Percentiles rank a stretch among this genome's conserved stretches.
Conservation (phyloP, 2,113 vertebrate species). For the Coracopsis vasa region DNA sequence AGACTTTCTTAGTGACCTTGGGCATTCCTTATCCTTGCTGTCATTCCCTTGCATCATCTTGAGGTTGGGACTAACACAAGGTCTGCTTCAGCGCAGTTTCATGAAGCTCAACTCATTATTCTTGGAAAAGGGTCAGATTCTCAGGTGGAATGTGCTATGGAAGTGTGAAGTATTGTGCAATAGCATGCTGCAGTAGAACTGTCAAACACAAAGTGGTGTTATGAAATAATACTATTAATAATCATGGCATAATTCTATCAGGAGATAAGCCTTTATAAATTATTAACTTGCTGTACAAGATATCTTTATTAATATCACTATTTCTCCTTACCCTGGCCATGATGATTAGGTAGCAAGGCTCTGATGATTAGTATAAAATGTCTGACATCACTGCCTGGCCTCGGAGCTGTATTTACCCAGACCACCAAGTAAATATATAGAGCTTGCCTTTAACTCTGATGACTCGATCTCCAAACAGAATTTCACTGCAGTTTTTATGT, state of each 20-base stretch:
- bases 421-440: not conserved
- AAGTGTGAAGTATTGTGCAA: not conserved
- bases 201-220: not conserved
- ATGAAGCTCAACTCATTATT: not conserved
- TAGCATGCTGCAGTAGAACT: not conserved
- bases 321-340: not conserved
- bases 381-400: not conserved
- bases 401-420: not conserved
- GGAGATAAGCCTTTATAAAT: not conserved
- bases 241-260: not conserved
- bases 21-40: not conserved
- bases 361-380: not conserved
- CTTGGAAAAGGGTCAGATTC: not conserved
- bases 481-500: not conserved
- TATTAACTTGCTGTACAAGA: not conserved
- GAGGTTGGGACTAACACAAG: not conserved
- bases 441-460: not conserved
- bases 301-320: not conserved
- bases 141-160: not conserved
- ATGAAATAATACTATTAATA: not conserved
- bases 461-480: not conserved
- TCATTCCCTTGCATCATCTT: conserved; percentile 37
- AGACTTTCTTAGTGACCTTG: not conserved
- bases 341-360: not conserved
- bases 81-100: not conserved